Evolutionary conservation across 2,797 vertebrate species (phyloP).

Genomic region (Botia almorhae): DNA sequence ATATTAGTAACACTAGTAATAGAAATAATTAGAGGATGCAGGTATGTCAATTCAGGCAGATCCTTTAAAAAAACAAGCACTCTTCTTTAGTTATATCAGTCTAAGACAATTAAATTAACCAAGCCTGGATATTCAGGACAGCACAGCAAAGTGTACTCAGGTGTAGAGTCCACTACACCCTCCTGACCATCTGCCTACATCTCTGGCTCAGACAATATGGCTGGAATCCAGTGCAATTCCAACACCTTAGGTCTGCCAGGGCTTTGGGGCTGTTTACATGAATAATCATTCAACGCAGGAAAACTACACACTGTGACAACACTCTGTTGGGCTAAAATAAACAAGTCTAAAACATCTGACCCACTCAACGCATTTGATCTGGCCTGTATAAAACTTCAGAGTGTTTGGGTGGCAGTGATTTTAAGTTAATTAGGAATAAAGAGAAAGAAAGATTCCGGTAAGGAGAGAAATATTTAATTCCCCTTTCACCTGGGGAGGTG

Average conservation of each 20-base stretch:
- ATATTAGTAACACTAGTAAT: not conserved
- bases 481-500: conserved; percentile 66
- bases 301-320: not conserved
- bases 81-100: not conserved
- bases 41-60: not conserved
- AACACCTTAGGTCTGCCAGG: conserved; percentile 23
- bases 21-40: not conserved
- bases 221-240: conserved; percentile 14
- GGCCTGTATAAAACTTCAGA: not conserved
- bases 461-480: conserved; percentile 51
- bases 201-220: conserved; percentile 14
- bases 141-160: not conserved
- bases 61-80: not conserved
- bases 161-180: conserved; percentile 8
- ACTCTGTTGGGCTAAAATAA: not conserved
- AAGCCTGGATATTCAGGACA: not conserved
- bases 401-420: conserved; percentile 67
- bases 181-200: conserved; percentile 39
- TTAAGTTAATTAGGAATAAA: conserved; percentile 62
- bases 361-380: not conserved
- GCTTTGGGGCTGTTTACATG: conserved; percentile 11
- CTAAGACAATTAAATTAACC: not conserved
- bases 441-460: conserved; percentile 60
- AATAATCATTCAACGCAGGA: conserved; percentile 15
- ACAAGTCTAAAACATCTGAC: not conserved